These are phyloP conservation scores for Molorchus minor DNA, from an alignment of 2,888 invertebrate species.

Conservation along the genomic window DNA sequence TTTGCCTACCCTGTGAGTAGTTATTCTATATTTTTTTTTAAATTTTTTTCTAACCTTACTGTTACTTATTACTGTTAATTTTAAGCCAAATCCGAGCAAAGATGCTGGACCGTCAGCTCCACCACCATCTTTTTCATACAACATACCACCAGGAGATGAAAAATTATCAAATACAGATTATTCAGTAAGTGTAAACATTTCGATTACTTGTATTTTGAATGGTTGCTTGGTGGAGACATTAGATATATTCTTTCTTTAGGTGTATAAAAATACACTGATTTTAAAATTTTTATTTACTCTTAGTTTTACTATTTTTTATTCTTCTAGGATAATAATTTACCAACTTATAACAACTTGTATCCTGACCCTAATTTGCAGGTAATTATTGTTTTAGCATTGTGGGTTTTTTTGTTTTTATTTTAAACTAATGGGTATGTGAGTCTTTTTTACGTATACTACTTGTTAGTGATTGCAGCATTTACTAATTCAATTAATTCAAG, in stretches of 20 bases:
- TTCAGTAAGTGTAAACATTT: slow-evolving; percentile 56
- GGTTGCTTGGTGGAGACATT: slow-evolving; percentile 17
- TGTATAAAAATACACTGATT: slow-evolving; percentile 14
- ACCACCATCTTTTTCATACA: slow-evolving; percentile 69
- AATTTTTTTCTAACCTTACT: too few relatives aligned
- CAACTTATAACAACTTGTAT: slow-evolving; percentile 76
- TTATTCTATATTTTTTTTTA: too few relatives aligned
- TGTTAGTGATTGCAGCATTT: too few relatives aligned
- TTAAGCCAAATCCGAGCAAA: slow-evolving; percentile 41
- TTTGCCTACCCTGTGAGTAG: slow-evolving; percentile 73
- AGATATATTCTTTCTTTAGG: slow-evolving; percentile 18
- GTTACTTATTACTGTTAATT: not conserved
- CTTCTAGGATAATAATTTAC: slow-evolving; percentile 75
- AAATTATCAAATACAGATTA: slow-evolving; percentile 73
- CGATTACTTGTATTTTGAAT: not conserved
- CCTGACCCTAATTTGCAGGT: slow-evolving; percentile 69
- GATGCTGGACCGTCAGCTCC: slow-evolving; percentile 51
- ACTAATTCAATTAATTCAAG: too few relatives aligned
- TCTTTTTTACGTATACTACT: too few relatives aligned
- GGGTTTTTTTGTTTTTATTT: too few relatives aligned
- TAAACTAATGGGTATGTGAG: too few relatives aligned
- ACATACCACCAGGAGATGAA: slow-evolving; percentile 71
- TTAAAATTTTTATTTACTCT: slow-evolving; percentile 31
- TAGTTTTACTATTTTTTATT: slow-evolving; percentile 47
- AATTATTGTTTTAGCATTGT: slow-evolving; percentile 35